phyloP scores from a whole-genome alignment of 2,888 invertebrate genomes.

The Melanotus villosus region DNA sequence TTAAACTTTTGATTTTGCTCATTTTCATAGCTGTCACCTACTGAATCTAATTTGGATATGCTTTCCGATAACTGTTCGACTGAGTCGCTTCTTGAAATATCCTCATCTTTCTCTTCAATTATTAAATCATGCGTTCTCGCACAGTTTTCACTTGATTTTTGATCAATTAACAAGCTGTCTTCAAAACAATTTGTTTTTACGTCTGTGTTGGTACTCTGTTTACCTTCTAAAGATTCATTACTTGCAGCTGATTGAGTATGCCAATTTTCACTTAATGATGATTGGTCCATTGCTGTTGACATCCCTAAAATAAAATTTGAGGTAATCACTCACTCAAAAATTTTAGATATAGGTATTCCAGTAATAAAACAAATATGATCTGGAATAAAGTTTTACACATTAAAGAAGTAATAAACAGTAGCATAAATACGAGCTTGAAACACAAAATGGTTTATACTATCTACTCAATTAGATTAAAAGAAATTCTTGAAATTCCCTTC shows the following conservation, averaged over 20 bases:
- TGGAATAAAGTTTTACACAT: too few relatives aligned
- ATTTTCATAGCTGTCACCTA: slow-evolving; percentile 57
- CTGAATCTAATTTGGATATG: slow-evolving; percentile 65
- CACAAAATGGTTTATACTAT: too few relatives aligned
- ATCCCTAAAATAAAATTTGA: slow-evolving; percentile 65
- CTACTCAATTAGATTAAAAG: not conserved
- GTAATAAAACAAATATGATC: too few relatives aligned
- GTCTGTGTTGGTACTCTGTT: slow-evolving; percentile 53
- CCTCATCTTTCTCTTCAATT: slow-evolving; percentile 72
- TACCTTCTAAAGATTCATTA: slow-evolving; percentile 71
- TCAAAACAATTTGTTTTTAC: slow-evolving; percentile 46
- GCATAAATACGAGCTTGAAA: too few relatives aligned
- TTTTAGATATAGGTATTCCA: too few relatives aligned
- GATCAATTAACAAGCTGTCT: slow-evolving; percentile 61
- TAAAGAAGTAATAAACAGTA: too few relatives aligned
- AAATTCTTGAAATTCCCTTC: too few relatives aligned
- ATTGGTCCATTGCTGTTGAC: slow-evolving; percentile 80
- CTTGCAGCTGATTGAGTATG: slow-evolving; percentile 77
- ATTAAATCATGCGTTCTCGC: slow-evolving; percentile 69
- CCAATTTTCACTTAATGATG: slow-evolving; percentile 83
- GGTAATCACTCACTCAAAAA: too few relatives aligned
- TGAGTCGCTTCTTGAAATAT: slow-evolving; percentile 69
- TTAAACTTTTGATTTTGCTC: slow-evolving; percentile 57
- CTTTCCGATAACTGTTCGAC: slow-evolving; percentile 69
- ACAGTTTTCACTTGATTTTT: slow-evolving; percentile 64